These are phyloP conservation scores for Coturnix japonica DNA, from an alignment of 2,113 vertebrate genomes.

Conservation along the genomic window DNA sequence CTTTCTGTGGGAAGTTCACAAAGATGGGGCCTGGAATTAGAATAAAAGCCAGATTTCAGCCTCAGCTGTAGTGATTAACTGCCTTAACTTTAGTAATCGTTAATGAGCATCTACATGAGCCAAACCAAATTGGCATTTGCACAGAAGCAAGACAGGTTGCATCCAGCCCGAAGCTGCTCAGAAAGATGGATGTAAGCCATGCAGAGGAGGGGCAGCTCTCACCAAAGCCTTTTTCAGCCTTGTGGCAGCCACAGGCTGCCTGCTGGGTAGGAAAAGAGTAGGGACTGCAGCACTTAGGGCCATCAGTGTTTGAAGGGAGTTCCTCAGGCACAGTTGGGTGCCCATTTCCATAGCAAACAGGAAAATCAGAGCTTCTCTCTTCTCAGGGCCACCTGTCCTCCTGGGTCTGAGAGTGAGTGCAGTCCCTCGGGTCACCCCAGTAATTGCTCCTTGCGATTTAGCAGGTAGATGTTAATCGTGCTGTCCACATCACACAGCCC, in stretches of 20 bases:
- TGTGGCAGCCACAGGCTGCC: background rate
- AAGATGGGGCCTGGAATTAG: background rate
- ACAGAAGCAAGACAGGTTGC: background rate
- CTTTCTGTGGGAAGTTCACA: constrained; percentile 9
- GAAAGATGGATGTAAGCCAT: background rate
- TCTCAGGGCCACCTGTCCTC: background rate
- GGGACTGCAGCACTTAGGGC: background rate
- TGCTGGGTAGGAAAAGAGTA: background rate
- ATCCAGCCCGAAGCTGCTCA: background rate
- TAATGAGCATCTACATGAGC: background rate
- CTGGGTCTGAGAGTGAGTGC: background rate
- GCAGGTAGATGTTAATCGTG: background rate
- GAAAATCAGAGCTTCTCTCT: background rate
- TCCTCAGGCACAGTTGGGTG: background rate
- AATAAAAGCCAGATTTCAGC: constrained; percentile 41
- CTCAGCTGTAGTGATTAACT: constrained; percentile 40
- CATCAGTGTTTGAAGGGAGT: background rate
- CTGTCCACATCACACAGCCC: background rate
- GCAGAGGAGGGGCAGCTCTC: background rate
- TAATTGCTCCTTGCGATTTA: background rate
- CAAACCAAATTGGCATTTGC: background rate
- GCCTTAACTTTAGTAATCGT: constrained; percentile 27
- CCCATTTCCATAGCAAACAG: background rate
- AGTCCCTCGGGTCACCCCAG: background rate
- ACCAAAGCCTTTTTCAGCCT: background rate